These are phyloP conservation scores for Lepidurus couesii DNA, from an alignment of 1,140 invertebrate species.

Conservation along the genomic window DNA sequence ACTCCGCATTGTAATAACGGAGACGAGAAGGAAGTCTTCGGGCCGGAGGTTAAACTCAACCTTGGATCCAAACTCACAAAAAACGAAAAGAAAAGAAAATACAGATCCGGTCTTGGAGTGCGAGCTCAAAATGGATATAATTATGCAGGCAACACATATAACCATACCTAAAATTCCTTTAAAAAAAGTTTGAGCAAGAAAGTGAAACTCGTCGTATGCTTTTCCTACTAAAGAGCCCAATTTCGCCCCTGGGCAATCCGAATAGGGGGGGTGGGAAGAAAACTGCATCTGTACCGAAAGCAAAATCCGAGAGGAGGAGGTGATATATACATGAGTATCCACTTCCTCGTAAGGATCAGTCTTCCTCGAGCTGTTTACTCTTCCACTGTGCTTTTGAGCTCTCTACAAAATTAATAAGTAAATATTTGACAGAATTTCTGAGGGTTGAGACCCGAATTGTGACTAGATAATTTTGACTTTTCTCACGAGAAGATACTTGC, in stretches of 20 bases:
- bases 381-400: neutral
- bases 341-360: neutral
- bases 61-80: neutral
- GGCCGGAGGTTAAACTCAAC: slow-evolving; percentile 1
- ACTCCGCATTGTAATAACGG: slow-evolving; percentile 1
- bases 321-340: slow-evolving; percentile 12
- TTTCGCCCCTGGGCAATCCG: neutral
- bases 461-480: neutral
- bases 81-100: neutral
- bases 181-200: neutral
- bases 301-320: slow-evolving; percentile 23
- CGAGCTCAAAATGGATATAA: neutral
- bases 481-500: neutral
- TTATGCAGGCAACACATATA: neutral
- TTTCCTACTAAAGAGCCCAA: neutral
- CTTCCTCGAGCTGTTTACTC: neutral
- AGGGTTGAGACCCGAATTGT: neutral
- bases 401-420: neutral
- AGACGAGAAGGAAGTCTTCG: neutral
- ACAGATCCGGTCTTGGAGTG: slow-evolving; percentile 7
- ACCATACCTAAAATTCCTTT: neutral
- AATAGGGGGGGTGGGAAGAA: neutral
- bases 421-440: neutral
- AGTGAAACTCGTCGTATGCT: neutral
- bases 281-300: neutral